A percentile compares a stretch with the other conserved stretches of the same genome.
phyloP scores from a whole-genome alignment of 1,140 invertebrate genomes.

The Tetraneura akinire region DNA sequence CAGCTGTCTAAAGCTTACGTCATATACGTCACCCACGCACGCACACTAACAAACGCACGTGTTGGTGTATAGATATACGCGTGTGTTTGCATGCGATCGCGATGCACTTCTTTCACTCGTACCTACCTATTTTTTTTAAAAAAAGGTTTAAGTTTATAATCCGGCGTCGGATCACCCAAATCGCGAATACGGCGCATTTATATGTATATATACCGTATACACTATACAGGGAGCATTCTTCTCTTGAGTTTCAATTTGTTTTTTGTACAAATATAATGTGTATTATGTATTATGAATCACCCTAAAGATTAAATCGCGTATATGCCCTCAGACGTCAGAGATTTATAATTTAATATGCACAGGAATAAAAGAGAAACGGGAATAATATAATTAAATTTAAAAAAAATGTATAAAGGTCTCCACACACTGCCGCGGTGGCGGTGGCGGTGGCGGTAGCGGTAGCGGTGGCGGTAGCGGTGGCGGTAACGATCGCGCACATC shows the following conservation, averaged over 20 bases:
- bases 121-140: neutral
- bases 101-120: neutral
- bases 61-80: neutral
- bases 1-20: conserved; percentile 48
- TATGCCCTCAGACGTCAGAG: neutral
- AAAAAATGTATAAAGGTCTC: no score
- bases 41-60: neutral
- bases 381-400: no score
- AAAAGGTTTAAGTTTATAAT: conserved; percentile 45
- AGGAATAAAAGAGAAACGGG: no score
- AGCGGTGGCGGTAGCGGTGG: no score
- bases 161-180: conserved; percentile 5
- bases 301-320: conserved; percentile 3
- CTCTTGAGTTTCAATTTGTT: conserved; percentile 29
- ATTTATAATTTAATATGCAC: neutral
- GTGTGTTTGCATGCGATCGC: no score
- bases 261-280: neutral
- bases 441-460: no score
- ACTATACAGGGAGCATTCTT: neutral
- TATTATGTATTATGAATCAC: neutral
- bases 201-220: neutral
- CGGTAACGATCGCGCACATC: no score
- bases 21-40: conserved; percentile 28
- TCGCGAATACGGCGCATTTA: no score
- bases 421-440: no score